Evolutionary conservation across 1,140 invertebrate species (phyloP).

Genomic region (Nasonia giraulti): DNA sequence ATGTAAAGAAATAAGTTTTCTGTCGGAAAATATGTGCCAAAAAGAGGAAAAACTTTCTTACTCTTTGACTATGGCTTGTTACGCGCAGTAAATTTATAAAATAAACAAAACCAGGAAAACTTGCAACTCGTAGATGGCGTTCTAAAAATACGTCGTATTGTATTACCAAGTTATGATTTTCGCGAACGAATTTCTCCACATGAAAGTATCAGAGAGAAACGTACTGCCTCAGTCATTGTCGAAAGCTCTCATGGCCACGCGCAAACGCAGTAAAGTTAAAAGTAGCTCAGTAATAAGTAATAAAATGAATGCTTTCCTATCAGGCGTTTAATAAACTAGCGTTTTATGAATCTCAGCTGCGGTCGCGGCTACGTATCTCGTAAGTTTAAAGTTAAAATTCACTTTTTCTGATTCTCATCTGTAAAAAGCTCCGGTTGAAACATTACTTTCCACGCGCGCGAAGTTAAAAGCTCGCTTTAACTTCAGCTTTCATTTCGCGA

Average conservation of each 20-base stretch:
- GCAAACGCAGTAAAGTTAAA: too few relatives aligned
- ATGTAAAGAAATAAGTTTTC: neutral
- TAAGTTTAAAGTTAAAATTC: constrained; percentile 23
- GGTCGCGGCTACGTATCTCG: neutral
- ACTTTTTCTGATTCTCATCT: constrained; percentile 34
- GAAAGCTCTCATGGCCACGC: too few relatives aligned
- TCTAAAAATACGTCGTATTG: too few relatives aligned
- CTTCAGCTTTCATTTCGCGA: constrained; percentile 20
- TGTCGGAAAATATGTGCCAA: neutral
- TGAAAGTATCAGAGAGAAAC: too few relatives aligned
- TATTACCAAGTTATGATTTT: too few relatives aligned
- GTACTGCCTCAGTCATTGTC: too few relatives aligned
- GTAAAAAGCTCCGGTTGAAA: neutral
- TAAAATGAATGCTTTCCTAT: constrained; percentile 14
- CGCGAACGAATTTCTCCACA: too few relatives aligned
- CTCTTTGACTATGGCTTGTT: too few relatives aligned
- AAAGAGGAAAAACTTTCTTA: too few relatives aligned
- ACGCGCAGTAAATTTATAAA: too few relatives aligned
- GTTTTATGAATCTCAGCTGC: neutral
- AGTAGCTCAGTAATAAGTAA: neutral
- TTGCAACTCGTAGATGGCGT: too few relatives aligned
- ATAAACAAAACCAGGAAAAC: too few relatives aligned
- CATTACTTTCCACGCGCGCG: constrained; percentile 16
- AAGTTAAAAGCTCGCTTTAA: constrained; percentile 27
- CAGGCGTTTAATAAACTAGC: constrained; percentile 15